Percentiles rank a stretch among this genome's conserved stretches.
Conservation (phyloP, 1,140 invertebrate species). For the Ips nitidus region DNA sequence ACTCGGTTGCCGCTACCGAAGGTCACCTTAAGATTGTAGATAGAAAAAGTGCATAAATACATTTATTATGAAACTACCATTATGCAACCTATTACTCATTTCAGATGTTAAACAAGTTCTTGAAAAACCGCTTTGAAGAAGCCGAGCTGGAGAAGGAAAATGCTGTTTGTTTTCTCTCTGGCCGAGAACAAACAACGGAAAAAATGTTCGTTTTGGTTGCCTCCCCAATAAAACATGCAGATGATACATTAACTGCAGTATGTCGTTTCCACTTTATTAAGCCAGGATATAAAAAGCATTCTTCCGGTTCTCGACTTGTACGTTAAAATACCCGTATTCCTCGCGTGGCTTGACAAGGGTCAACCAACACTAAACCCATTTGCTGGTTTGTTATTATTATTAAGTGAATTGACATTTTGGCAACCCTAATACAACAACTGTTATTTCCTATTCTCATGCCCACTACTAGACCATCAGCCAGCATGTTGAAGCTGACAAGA, state of each 20-base stretch:
- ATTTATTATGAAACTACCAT: conserved; percentile 3
- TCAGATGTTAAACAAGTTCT: conserved; percentile 1
- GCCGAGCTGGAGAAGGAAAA: no score
- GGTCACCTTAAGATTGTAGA: conserved; percentile 6
- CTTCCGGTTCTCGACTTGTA: conserved; percentile 20
- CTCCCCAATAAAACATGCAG: no score
- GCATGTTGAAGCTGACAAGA: no score
- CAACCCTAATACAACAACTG: conserved; percentile 27
- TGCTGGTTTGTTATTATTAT: conserved; percentile 8
- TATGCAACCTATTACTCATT: conserved; percentile 4
- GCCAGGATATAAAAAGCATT: conserved; percentile 31
- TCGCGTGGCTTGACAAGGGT: conserved; percentile 25
- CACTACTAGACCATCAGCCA: not conserved
- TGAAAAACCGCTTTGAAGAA: not conserved
- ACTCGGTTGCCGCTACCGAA: conserved; percentile 1
- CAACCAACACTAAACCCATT: conserved; percentile 16
- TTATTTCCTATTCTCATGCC: not conserved
- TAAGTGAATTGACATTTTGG: conserved; percentile 26
- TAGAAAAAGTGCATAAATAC: conserved; percentile 4
- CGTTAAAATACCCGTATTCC: conserved; percentile 32
- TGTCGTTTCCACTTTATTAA: conserved; percentile 32
- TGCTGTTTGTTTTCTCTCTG: no score
- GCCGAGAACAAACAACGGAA: no score
- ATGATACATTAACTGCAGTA: not conserved
- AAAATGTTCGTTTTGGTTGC: no score